Evolutionary conservation across 2,888 invertebrate species (phyloP).

Genomic region (Sympetrum striolatum): DNA sequence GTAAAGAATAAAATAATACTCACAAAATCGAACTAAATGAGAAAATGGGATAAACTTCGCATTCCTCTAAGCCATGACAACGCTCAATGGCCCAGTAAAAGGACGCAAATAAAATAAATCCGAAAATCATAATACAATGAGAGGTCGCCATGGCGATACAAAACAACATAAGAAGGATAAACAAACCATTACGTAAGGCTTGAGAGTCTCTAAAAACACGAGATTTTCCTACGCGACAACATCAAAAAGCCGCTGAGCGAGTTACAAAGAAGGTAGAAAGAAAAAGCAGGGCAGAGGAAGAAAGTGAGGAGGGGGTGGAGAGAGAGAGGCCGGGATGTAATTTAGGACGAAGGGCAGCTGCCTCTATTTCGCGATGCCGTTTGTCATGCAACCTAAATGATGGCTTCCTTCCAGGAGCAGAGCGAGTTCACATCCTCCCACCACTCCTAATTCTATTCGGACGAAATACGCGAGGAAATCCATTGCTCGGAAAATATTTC

Average conservation of each 20-base stretch:
- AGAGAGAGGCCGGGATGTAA: conserved; percentile 2
- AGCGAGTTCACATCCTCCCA: conserved; percentile 8
- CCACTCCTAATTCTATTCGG: background rate
- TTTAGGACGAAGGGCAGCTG: conserved; percentile 41
- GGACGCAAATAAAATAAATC: no score
- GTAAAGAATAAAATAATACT: no score
- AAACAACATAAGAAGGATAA: background rate
- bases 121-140: no score
- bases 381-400: conserved; percentile 38
- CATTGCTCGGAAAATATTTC: background rate
- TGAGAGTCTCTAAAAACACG: no score
- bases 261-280: background rate
- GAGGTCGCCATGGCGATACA: no score
- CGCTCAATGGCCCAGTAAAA: no score
- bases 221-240: no score
- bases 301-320: background rate
- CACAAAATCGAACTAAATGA: no score
- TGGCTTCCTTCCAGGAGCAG: conserved; percentile 35
- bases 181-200: background rate
- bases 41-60: no score
- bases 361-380: conserved; percentile 34
- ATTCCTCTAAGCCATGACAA: no score
- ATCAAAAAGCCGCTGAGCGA: no score
- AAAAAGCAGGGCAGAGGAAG: background rate
- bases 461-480: background rate